Evolutionary conservation across 2,888 invertebrate species (phyloP).

Genomic region (Brachylomia viminalis): DNA sequence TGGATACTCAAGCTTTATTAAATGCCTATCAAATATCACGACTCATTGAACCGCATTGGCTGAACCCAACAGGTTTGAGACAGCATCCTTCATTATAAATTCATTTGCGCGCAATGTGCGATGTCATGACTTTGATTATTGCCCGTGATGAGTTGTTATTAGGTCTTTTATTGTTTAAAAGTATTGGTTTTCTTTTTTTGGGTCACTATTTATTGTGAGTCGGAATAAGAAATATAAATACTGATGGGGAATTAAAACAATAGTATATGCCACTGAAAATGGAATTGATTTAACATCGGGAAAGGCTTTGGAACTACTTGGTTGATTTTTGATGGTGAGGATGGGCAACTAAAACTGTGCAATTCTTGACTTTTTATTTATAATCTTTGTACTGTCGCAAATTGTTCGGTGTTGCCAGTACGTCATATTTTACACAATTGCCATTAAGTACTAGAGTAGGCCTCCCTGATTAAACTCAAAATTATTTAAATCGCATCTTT

Average conservation of each 20-base stretch:
- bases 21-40: constrained; percentile 49
- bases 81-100: constrained; percentile 80
- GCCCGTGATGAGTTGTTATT: constrained; percentile 79
- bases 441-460: no score
- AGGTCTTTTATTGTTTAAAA: constrained; percentile 83
- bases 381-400: background rate
- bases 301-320: background rate
- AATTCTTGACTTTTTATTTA: no score
- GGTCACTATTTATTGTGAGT: constrained; percentile 67
- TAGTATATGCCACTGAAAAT: background rate
- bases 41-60: constrained; percentile 48
- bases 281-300: background rate
- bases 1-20: background rate
- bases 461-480: background rate
- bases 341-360: no score
- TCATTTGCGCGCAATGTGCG: constrained; percentile 84
- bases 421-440: background rate
- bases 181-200: constrained; percentile 77
- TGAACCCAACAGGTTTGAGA: constrained; percentile 51
- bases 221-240: constrained; percentile 31
- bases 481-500: background rate
- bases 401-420: background rate
- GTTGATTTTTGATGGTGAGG: background rate
- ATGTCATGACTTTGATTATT: constrained; percentile 85
- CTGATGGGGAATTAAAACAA: constrained; percentile 14